Evolutionary conservation across 1,140 invertebrate genomes (phyloP).

Genomic region (Druon quercuslanigerum): DNA sequence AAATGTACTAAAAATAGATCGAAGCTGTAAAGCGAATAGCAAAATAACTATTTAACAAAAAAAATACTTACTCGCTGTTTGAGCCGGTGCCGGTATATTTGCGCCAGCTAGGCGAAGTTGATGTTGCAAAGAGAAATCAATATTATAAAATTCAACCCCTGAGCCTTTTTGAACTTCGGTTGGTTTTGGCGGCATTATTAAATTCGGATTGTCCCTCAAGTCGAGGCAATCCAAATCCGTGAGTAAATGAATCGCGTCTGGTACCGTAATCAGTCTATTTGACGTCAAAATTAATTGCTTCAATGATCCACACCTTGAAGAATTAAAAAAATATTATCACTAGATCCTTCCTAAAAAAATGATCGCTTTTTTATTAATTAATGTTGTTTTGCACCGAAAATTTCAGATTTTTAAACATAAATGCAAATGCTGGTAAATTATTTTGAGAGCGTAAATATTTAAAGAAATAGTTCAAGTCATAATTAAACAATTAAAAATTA

Average conservation of each 20-base stretch:
- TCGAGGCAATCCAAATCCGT: conserved; percentile 93
- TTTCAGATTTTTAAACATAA: no score
- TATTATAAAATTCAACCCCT: conserved; percentile 98
- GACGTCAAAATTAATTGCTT: conserved; percentile 95
- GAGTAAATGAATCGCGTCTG: conserved; percentile 97
- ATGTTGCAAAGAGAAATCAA: conserved; percentile 98
- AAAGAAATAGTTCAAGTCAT: no score
- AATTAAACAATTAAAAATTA: no score
- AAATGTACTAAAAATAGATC: no score
- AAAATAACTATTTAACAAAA: conserved; percentile 32
- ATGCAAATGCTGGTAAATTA: no score
- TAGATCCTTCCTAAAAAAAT: no score
- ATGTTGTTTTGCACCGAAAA: no score
- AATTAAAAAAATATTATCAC: background rate
- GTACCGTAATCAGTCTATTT: conserved; percentile 96
- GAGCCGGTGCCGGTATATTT: conserved; percentile 83
- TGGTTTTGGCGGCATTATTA: conserved; percentile 98
- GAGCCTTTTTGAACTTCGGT: conserved; percentile 85
- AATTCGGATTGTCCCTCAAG: conserved; percentile 94
- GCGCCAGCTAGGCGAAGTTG: conserved; percentile 95
- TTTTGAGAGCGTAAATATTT: no score
- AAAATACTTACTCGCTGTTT: conserved; percentile 78
- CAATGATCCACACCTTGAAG: conserved; percentile 92
- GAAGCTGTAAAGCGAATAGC: background rate
- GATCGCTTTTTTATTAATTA: no score